Percentiles rank a stretch among this genome's conserved stretches.
Conservation (phyloP, 92 coral and sea anemone species). For the Paramuricea clavata region DNA sequence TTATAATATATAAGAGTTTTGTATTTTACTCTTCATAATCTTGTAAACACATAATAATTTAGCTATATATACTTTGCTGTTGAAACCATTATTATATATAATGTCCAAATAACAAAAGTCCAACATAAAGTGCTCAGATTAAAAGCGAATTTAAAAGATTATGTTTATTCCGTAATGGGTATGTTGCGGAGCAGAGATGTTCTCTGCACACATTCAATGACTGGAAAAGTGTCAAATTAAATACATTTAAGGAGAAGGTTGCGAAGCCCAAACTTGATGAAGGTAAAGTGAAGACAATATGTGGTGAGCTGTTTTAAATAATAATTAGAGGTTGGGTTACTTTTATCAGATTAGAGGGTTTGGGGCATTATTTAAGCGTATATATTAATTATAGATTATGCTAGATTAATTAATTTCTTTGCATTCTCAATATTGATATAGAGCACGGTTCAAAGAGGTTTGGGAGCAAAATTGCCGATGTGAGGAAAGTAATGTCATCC, state of each 20-base stretch:
- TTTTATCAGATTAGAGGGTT: no score
- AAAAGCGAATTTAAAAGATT: background rate
- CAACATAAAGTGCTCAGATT: background rate
- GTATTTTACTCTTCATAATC: no score
- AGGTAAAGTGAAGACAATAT: background rate
- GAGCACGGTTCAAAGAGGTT: background rate
- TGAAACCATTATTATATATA: no score
- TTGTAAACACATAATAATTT: no score
- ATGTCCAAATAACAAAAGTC: background rate
- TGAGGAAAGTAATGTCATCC: background rate
- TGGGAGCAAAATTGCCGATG: background rate
- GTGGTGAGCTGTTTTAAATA: background rate
- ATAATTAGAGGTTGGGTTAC: background rate
- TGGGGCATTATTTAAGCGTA: no score
- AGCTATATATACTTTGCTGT: no score
- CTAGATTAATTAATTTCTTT: background rate
- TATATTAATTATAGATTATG: no score
- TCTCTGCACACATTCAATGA: constrained; percentile 15
- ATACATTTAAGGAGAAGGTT: background rate
- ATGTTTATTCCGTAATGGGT: background rate
- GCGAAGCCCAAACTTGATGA: constrained; percentile 1
- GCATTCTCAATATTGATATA: background rate
- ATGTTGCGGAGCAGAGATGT: constrained; percentile 6
- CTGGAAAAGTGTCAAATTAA: constrained; percentile 21
- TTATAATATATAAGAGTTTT: no score